Evolutionary conservation across 2,797 vertebrate species (phyloP).

Genomic region (Eulemur albifrons): DNA sequence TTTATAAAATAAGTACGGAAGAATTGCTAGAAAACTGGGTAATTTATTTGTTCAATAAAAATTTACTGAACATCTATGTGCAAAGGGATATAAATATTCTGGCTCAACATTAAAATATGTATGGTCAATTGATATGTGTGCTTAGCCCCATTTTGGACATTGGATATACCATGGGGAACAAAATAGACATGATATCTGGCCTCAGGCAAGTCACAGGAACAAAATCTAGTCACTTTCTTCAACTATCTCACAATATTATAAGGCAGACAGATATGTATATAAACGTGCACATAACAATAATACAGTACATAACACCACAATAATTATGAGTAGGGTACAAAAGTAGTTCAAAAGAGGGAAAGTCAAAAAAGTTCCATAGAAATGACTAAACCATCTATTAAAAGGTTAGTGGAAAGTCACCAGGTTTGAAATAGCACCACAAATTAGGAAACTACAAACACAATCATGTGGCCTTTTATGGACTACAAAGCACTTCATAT

Average conservation of each 20-base stretch:
- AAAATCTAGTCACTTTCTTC: not conserved
- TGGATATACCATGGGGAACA: not conserved
- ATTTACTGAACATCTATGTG: not conserved
- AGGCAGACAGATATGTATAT: not conserved
- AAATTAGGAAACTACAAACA: not conserved
- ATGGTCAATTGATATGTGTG: not conserved
- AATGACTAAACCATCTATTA: not conserved
- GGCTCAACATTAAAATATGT: not conserved
- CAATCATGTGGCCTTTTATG: not conserved
- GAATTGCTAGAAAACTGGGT: not conserved
- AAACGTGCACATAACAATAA: not conserved
- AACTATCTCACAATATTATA: not conserved
- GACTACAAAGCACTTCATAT: not conserved
- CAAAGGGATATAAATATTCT: not conserved
- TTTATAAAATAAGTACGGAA: not conserved
- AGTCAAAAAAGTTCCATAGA: not conserved
- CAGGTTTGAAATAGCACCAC: not conserved
- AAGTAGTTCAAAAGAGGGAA: not conserved
- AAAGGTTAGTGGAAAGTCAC: not conserved
- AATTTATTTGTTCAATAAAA: constrained; percentile 17
- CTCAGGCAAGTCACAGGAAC: not conserved
- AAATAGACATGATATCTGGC: not conserved
- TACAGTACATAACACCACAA: not conserved
- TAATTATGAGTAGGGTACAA: not conserved
- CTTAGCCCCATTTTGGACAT: not conserved